These are phyloP conservation scores for Zosterops japonicus DNA, from an alignment of 2,113 vertebrate species.

Conservation along the genomic window DNA sequence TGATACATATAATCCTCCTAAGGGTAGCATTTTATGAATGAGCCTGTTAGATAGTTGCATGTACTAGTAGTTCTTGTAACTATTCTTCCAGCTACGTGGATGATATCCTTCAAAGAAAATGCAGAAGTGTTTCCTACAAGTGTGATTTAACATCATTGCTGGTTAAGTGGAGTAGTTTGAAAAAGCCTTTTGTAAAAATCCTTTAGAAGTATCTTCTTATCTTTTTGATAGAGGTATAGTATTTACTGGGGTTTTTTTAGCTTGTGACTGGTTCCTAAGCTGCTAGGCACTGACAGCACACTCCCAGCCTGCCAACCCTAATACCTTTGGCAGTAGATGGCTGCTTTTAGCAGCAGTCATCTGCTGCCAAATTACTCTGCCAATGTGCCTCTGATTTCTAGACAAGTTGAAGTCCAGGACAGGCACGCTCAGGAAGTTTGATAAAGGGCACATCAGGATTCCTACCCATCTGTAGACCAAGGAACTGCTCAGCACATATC, in stretches of 20 bases:
- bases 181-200: constrained; percentile 14
- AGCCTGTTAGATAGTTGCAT: background rate
- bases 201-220: background rate
- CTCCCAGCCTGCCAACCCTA: background rate
- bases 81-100: background rate
- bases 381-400: background rate
- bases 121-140: background rate
- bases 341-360: background rate
- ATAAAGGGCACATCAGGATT: background rate
- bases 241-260: background rate
- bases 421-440: background rate
- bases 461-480: background rate
- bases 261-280: background rate
- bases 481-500: background rate
- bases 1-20: background rate
- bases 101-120: background rate
- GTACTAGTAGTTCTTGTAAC: background rate
- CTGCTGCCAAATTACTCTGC: background rate
- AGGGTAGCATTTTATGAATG: background rate
- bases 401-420: background rate
- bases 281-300: background rate
- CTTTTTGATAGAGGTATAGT: background rate
- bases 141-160: background rate
- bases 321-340: background rate
- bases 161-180: background rate